Conservation (phyloP, 2,888 invertebrate species). For the Caenorhabditis sp. region DNA sequence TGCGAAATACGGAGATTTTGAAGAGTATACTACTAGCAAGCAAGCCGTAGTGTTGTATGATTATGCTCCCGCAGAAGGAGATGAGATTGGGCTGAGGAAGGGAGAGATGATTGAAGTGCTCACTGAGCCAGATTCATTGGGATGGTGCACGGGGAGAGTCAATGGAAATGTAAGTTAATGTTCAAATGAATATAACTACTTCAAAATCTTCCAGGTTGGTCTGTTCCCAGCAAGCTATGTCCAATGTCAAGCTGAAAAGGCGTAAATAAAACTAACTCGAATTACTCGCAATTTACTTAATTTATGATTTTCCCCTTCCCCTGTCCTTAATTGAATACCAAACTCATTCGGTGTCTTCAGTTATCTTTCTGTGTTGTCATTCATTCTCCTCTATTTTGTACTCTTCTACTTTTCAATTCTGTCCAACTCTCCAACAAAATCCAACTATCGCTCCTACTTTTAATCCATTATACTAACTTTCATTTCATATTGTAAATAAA, state of each 20-base stretch:
- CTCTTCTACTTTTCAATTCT: constrained; percentile 2
- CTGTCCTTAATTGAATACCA: constrained; percentile 20
- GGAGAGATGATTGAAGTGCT: constrained; percentile 79
- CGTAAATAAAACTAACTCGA: not conserved
- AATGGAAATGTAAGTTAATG: constrained; percentile 57
- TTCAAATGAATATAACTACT: not conserved
- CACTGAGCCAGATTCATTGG: constrained; percentile 79
- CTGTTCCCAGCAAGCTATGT: constrained; percentile 81
- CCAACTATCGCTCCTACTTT: not conserved
- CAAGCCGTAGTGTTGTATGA: constrained; percentile 78
- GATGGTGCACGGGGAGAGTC: constrained; percentile 78
- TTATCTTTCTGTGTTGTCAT: constrained; percentile 31
- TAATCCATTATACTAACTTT: constrained; percentile 5
- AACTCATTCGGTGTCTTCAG: constrained; percentile 53
- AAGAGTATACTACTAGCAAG: constrained; percentile 71
- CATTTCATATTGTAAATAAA: constrained; percentile 19
- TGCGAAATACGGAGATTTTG: constrained; percentile 75
- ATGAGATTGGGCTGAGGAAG: constrained; percentile 79
- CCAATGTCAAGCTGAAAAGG: constrained; percentile 55
- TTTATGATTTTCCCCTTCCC: constrained; percentile 26
- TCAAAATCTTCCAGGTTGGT: constrained; percentile 63
- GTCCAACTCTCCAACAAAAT: not conserved
- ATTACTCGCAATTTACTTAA: constrained; percentile 17
- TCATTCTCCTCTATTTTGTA: constrained; percentile 4
- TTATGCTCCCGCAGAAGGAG: constrained; percentile 79